Evolutionary conservation across 1,140 invertebrate genomes (phyloP), one percentile per base, ranked within the genome.

Genomic region (Ditylenchus dipsaci): DNA sequence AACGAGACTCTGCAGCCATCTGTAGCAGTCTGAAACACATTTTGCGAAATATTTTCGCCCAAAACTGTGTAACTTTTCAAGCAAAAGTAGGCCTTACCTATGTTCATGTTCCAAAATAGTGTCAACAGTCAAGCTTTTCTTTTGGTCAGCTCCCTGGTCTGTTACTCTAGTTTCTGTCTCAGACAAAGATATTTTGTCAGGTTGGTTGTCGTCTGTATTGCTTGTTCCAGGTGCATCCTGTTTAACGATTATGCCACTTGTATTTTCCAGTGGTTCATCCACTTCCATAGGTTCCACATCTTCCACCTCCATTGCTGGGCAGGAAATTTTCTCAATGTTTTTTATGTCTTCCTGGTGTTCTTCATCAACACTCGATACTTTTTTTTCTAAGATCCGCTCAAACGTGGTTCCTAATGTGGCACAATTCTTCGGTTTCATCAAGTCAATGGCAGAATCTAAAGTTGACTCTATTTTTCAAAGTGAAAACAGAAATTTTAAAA

Each of bases 371-470:
- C 29, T n/a, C 26, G 26, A 17, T 27, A 60, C 19, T 30, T 9
- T 11, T 26, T 30, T 59, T 19, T n/a, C 58, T 7, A 30, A 19
- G 27, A 60, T 17, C 13, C 27, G 29, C 49, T 47, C 68, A 27
- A 68, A n/a, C 19, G 65, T 57, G 53, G 71, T 70, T 33, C 27
- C 38, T 17, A 70, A 66, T 21, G 47, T 70, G 7, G 68, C 33
- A 60, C 68, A 70, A 29, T 66, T 56, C 57, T 67, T 67, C 56
- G 60, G 29, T 45, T 23, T 47, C 21, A 65, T 7, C 27, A 56
- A 43, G 29, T 57, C 47, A 42, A 26, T 26, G 5, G 15, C 21
- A 11, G 27, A 42, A n/a, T n/a, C n/a, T n/a, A n/a, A n/a, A n/a
- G n/a, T n/a, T n/a, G n/a, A n/a, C n/a, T n/a, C n/a, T n/a, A n/a